phyloP scores from a whole-genome alignment of 2,797 vertebrate species.

The Onychomys arenicola region DNA sequence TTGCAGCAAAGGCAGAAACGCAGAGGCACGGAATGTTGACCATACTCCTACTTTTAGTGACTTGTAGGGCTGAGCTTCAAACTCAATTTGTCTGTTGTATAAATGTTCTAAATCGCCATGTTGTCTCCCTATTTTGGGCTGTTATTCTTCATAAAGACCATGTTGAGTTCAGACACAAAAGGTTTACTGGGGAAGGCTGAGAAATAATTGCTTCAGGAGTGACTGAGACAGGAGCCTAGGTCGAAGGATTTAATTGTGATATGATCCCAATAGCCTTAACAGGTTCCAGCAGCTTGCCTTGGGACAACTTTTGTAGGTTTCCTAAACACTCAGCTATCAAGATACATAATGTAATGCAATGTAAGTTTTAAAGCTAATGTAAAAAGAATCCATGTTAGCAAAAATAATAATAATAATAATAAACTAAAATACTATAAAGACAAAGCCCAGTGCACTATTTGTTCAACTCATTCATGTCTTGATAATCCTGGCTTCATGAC shows the following conservation, averaged over 20 bases:
- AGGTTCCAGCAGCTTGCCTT: background rate
- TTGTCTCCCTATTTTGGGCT: background rate
- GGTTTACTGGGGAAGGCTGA: background rate
- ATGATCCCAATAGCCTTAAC: fast-evolving
- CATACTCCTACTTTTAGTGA: background rate
- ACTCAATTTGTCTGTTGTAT: background rate
- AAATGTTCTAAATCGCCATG: background rate
- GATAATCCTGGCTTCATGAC: background rate
- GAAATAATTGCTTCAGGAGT: background rate
- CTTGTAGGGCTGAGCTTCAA: background rate
- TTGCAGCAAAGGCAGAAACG: background rate
- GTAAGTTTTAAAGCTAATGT: background rate
- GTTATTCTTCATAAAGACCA: background rate
- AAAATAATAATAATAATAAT: background rate
- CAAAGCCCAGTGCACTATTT: background rate
- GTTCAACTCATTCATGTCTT: background rate
- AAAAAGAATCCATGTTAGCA: background rate
- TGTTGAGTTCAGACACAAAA: background rate
- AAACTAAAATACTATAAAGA: background rate
- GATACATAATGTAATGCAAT: background rate
- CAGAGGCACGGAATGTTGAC: fast-evolving
- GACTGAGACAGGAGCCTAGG: background rate
- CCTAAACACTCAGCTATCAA: background rate
- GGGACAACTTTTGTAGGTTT: background rate
- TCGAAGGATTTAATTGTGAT: background rate